A percentile compares a stretch with the other conserved stretches of the same genome.
phyloP scores from a whole-genome alignment of 2,797 vertebrate genomes.

The Pteropus rufus region DNA sequence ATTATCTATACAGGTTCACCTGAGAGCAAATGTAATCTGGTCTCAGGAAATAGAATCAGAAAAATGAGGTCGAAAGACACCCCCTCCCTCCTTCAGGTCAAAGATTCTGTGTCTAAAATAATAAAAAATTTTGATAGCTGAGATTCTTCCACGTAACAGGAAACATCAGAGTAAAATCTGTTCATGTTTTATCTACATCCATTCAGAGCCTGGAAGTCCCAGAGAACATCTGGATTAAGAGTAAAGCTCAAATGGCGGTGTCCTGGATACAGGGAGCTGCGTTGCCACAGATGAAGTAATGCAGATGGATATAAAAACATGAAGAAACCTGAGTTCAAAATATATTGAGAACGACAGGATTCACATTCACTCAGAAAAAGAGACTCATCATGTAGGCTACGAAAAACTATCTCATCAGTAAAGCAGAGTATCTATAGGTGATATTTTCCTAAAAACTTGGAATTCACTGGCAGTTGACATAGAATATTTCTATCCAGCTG shows the following conservation, averaged over 20 bases:
- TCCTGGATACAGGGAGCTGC: rapidly evolving
- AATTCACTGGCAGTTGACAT: neutral
- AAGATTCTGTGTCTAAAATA: neutral
- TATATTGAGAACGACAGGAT: neutral
- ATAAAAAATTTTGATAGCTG: neutral
- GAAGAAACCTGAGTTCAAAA: neutral
- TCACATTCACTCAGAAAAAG: neutral
- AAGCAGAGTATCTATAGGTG: neutral
- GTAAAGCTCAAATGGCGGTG: neutral
- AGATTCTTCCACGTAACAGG: neutral
- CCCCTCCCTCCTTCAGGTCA: neutral
- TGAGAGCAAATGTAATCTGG: neutral
- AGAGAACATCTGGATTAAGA: neutral
- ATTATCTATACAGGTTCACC: neutral
- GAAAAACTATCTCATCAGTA: neutral
- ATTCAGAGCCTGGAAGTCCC: neutral
- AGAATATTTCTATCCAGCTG: neutral
- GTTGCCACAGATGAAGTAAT: neutral
- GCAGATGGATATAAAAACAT: neutral
- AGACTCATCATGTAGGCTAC: neutral
- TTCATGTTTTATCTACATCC: neutral
- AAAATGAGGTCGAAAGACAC: neutral
- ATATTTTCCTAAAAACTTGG: neutral
- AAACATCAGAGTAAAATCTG: neutral
- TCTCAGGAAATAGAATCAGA: neutral